Evolutionary conservation across 2,797 vertebrate genomes (phyloP), one percentile per base, ranked within the genome.

Genomic region (Sebastes taczanowskii): DNA sequence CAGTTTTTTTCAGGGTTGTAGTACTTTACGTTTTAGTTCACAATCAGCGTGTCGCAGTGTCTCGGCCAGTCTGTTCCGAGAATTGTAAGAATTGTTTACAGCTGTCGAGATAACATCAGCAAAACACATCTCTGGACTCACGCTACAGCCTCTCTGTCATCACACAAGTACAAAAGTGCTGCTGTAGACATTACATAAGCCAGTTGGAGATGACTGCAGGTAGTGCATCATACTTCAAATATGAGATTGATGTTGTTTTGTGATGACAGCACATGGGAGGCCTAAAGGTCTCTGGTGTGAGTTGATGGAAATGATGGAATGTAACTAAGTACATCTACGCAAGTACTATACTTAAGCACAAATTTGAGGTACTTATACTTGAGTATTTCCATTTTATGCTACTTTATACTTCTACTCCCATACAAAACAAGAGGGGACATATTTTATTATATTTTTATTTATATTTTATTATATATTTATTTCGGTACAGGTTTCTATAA

Each of bases 91-190:
- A 74, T 90, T 95, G 93, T 95, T 94, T 95, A 93, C 88, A 85
- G 81, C 74, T 46, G 66, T 80, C 34, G 49, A 72, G 94, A 95
- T 95, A 94, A 78, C 86, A 95, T 94, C 93, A 80, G 81, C 53
- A 93, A 94, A 95, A 95, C 94, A 95, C 82, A 85, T 78, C 69
- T 81, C 63, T 67, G 86, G 81, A 92, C 90, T 91, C 94, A 95
- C 92, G 94, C 95, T 91, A 94, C 82, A 78, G 78, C 84, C 74
- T 23, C 22, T 58, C 25, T 76, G 42, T 81, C 83, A 80, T 81
- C 61, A 9, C 78, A 76, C 7, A 49, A 73, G 56, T 46, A 72
- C 69, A 84, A 78, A 70, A 68, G 56, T 62, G 52, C 74, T 61
- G 65, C 81, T 66, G 68, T 16, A 88, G 89, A 89, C 86, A 53